phyloP scores from a whole-genome alignment of 2,888 invertebrate genomes.

The Melipona beecheii region DNA sequence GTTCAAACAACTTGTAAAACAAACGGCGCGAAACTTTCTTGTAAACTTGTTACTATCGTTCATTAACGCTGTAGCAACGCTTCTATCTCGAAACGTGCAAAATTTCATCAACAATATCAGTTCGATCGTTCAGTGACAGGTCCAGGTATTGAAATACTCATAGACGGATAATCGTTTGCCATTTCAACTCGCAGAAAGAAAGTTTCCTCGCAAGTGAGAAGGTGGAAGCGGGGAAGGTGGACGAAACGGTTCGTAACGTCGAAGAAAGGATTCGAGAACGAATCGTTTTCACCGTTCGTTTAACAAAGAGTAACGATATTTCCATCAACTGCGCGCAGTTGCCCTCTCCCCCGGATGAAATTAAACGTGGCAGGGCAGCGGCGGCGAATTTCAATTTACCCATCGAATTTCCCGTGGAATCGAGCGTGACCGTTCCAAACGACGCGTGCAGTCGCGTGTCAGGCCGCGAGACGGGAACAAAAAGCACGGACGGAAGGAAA shows the following conservation, averaged over 20 bases:
- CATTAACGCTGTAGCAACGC: neutral
- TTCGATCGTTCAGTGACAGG: neutral
- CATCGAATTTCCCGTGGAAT: conserved; percentile 25
- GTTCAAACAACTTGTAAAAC: neutral
- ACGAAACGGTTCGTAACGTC: neutral
- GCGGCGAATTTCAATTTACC: conserved; percentile 33
- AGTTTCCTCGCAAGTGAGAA: neutral
- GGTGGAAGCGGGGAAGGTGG: too few relatives aligned
- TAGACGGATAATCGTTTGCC: neutral
- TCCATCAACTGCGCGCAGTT: conserved; percentile 2
- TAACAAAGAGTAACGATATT: conserved; percentile 18
- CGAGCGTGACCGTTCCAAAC: conserved; percentile 29
- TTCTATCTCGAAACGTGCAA: neutral
- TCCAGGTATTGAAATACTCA: neutral
- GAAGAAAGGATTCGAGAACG: neutral
- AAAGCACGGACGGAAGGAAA: neutral
- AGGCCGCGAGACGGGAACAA: neutral
- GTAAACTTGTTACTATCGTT: neutral
- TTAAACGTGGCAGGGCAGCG: conserved; percentile 14
- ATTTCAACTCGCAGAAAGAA: neutral
- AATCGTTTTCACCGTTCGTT: conserved; percentile 5
- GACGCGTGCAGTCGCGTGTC: conserved; percentile 27
- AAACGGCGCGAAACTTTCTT: neutral
- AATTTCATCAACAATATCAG: neutral
- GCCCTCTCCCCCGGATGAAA: neutral